Conservation (phyloP, 2,113 vertebrate genomes). For the Thryonomys swinderianus region DNA sequence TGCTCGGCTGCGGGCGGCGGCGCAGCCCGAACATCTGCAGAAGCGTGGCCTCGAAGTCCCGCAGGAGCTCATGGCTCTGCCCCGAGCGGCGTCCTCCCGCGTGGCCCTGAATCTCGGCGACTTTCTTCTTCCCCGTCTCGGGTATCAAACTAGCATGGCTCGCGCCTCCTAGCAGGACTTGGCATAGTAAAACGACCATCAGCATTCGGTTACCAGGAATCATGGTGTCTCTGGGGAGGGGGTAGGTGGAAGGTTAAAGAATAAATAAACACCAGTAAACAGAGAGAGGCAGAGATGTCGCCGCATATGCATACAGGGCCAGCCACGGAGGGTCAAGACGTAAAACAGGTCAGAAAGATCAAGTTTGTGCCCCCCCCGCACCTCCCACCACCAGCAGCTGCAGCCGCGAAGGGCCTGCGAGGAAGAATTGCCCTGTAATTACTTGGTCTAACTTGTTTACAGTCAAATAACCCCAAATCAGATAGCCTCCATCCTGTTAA, state of each 20-base stretch:
- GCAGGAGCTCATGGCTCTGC: constrained; percentile 98
- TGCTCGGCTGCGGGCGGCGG: constrained; percentile 95
- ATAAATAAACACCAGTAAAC: constrained; percentile 83
- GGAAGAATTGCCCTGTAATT: constrained; percentile 85
- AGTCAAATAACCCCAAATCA: constrained; percentile 88
- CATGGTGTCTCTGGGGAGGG: constrained; percentile 98
- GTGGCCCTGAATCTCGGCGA: constrained; percentile 92
- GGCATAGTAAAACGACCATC: constrained; percentile 99
- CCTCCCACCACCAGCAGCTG: constrained; percentile 58
- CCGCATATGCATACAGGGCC: constrained; percentile 51
- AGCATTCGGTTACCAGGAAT: constrained; percentile 99
- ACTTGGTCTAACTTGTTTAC: constrained; percentile 87
- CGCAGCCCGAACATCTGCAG: constrained; percentile 99
- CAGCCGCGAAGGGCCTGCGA: constrained; percentile 66
- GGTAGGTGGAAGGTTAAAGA: constrained; percentile 78
- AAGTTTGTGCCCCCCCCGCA: constrained; percentile 71
- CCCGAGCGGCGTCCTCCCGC: constrained; percentile 89
- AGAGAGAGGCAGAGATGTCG: constrained; percentile 72
- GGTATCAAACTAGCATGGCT: constrained; percentile 99
- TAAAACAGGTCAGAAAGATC: constrained; percentile 77
- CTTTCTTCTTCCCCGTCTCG: constrained; percentile 98
- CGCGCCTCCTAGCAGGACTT: constrained; percentile 98
- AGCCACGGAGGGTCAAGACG: constrained; percentile 74
- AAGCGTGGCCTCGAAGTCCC: constrained; percentile 98
- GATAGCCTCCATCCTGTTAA: constrained; percentile 88